Base-by-base conservation (phyloP, 2,888 invertebrate species). In the Himalopsyche japonica region DNA sequence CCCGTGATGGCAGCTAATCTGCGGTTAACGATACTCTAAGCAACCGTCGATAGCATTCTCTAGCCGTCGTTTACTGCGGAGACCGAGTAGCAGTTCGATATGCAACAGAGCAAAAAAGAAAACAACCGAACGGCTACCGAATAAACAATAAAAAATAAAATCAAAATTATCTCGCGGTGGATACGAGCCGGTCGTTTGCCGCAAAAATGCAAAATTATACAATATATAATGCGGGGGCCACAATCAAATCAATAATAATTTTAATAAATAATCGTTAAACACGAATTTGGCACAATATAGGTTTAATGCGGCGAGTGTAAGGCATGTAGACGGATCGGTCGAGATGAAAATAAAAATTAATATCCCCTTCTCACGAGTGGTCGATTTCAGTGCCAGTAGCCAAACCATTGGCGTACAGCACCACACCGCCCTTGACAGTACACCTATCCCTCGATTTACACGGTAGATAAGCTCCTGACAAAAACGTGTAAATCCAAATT, bases 181-280 rank as follows among this genome's bases (percentile, higher is more conserved):
- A 34, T 37, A 77, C 80, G 80, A 49, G 37, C 47, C 6, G 34
- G 34, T 30, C 76, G 57, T 37, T 49, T 49, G 76, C 79, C 37
- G 76, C 81, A 83, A 83, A 83, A 80, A 84, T 86, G 84, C 80
- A 76, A 86, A 83, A 86, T 86, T 86, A 84, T 84, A 83, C 85
- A 85, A 83, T 82, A 85, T 84, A 84, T 86, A 82, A 84, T 79
- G 15, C 80, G 49, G 70, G 78, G 85, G 82, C 79, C 81, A 81
- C 85, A 86, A 85, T 86, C 86, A 86, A 86, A 86, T 86, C 86
- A 85, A 86, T 86, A 86, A 84, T 86, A 83, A 86, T 86, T 86
- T 86, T 85, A 86, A 86, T 86, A 84, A 86, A 86, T 86, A 86
- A 84, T 86, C 86, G 85, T 80, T 86, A 86, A 86, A 85, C 85